Conservation (phyloP, 2,797 vertebrate genomes). For the Notoglanidium macrostoma region DNA sequence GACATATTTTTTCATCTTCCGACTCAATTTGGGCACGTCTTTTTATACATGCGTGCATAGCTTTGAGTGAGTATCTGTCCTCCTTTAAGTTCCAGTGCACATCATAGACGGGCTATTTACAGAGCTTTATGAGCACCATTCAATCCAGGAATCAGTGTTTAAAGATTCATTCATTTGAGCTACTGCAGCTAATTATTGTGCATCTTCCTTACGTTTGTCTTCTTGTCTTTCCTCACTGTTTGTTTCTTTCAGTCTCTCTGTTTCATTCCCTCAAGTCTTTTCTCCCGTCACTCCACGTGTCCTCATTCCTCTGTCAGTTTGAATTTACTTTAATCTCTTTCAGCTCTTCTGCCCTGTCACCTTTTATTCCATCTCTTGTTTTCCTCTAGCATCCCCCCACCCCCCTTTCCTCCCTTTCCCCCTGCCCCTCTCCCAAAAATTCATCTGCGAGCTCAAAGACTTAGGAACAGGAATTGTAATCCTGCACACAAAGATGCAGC, state of each 20-base stretch:
- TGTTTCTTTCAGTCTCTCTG: conserved; percentile 58
- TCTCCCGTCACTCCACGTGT: conserved; percentile 69
- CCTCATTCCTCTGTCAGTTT: conserved; percentile 79
- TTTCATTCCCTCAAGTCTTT: conserved; percentile 41
- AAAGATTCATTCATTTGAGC: conserved; percentile 5
- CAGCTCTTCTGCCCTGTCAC: conserved; percentile 72
- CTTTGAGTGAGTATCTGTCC: conserved; percentile 26
- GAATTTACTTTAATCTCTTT: conserved; percentile 74
- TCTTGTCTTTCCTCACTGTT: neutral
- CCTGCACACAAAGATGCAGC: conserved; percentile 61
- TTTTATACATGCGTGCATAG: conserved; percentile 64
- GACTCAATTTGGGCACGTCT: conserved; percentile 62
- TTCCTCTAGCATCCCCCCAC: neutral
- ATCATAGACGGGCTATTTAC: conserved; percentile 34
- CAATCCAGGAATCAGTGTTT: conserved; percentile 56
- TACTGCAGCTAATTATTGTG: conserved; percentile 23
- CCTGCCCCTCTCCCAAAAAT: conserved; percentile 52
- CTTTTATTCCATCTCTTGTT: conserved; percentile 70
- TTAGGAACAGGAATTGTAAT: conserved; percentile 60
- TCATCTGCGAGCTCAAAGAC: conserved; percentile 50
- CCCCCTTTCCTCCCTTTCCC: conserved; percentile 33
- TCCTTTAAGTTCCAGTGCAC: conserved; percentile 23
- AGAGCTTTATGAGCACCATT: conserved; percentile 52
- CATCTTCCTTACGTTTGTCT: conserved; percentile 15
- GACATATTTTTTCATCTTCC: conserved; percentile 63